These are phyloP conservation scores for Staurois parvus DNA, from an alignment of 2,797 vertebrate genomes.

Conservation along the genomic window DNA sequence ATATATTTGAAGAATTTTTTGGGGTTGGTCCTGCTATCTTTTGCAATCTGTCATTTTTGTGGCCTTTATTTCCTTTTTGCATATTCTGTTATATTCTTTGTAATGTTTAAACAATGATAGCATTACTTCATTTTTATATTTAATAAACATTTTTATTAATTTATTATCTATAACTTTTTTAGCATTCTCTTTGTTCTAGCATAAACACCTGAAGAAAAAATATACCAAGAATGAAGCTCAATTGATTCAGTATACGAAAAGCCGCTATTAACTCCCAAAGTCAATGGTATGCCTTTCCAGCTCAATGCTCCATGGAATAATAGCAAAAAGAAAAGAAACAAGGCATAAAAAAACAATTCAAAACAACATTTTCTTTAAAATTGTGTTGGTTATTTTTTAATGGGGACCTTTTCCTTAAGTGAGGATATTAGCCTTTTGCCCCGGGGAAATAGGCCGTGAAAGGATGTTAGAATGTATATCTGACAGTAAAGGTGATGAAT, in stretches of 20 bases:
- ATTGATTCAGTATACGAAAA: background rate
- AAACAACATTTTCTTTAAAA: background rate
- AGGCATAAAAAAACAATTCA: background rate
- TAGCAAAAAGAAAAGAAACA: background rate
- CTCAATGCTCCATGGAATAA: background rate
- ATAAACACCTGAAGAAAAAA: background rate
- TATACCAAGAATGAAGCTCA: background rate
- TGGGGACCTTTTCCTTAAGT: constrained; percentile 3
- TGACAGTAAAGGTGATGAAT: constrained; percentile 8
- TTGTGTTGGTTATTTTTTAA: background rate
- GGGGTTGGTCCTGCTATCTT: no score
- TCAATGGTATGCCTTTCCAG: background rate
- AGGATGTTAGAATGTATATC: background rate
- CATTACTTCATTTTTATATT: no score
- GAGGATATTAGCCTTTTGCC: constrained; percentile 18
- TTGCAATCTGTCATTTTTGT: no score
- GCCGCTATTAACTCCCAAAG: background rate
- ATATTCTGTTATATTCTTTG: no score
- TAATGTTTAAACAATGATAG: no score
- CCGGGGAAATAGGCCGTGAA: constrained; percentile 6
- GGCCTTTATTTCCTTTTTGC: no score
- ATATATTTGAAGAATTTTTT: no score
- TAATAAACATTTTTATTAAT: no score
- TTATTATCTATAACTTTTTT: no score
- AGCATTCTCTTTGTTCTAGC: background rate